Evolutionary conservation across 1,140 invertebrate species (phyloP).

Genomic region (Ostrea edulis): DNA sequence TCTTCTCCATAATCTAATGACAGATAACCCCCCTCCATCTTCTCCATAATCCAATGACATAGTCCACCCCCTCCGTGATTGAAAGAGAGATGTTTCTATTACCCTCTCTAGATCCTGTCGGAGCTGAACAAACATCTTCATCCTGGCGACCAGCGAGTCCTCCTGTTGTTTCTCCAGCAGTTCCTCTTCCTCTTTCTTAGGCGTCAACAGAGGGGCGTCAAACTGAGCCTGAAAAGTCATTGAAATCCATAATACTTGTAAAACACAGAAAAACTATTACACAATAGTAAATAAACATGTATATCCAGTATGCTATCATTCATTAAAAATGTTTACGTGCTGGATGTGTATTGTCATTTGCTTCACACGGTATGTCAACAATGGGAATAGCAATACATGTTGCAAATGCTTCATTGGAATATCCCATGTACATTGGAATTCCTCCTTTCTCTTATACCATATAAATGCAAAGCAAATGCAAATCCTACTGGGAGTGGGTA

Average conservation of each 20-base stretch:
- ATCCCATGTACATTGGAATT: neutral
- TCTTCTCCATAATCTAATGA: no score
- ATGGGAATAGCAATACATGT: neutral
- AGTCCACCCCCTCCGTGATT: no score
- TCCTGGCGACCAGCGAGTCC: conserved; percentile 90
- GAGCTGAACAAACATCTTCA: conserved; percentile 97
- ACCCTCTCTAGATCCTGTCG: conserved; percentile 95
- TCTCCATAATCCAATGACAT: no score
- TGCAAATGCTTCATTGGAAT: neutral
- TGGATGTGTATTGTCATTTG: neutral
- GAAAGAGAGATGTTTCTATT: neutral
- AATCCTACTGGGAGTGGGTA: no score
- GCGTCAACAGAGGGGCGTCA: conserved; percentile 93
- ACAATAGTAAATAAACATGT: neutral
- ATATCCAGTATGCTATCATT: neutral
- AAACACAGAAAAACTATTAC: no score
- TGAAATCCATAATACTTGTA: no score
- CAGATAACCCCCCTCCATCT: no score
- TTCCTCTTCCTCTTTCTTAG: conserved; percentile 89
- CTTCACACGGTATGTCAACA: no score
- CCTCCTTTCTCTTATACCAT: no score
- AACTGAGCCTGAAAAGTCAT: conserved; percentile 84
- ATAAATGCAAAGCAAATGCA: no score
- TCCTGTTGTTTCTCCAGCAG: conserved; percentile 84
- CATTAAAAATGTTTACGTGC: neutral